phyloP scores from a whole-genome alignment of 2,888 invertebrate genomes.

The Meteorus colon region DNA sequence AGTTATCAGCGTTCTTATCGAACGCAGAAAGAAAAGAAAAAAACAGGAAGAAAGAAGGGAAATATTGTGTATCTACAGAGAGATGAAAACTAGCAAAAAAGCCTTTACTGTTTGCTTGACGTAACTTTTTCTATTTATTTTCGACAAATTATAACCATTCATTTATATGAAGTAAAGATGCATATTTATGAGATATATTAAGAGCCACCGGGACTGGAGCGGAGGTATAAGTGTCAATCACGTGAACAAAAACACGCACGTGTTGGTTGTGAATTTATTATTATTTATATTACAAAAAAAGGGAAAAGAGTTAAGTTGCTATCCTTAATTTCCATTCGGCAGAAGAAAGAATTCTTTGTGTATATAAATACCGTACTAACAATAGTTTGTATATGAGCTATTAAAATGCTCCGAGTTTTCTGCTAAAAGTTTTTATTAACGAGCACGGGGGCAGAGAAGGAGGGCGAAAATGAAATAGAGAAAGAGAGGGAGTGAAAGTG shows the following conservation, averaged over 20 bases:
- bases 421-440: slow-evolving; percentile 8
- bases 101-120: not conserved
- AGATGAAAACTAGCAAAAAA: not conserved
- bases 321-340: slow-evolving; percentile 34
- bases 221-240: slow-evolving; percentile 1
- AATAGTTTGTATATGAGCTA: slow-evolving; percentile 40
- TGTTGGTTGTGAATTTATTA: slow-evolving; percentile 70
- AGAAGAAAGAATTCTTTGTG: slow-evolving; percentile 50
- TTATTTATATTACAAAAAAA: slow-evolving; percentile 44
- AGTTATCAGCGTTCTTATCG: not conserved
- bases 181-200: not conserved
- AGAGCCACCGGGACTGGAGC: not conserved
- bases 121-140: slow-evolving; percentile 2
- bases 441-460: not conserved
- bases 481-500: not conserved
- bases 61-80: slow-evolving; percentile 2
- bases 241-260: slow-evolving; percentile 53
- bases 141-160: not conserved
- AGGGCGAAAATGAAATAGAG: not conserved
- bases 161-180: not conserved
- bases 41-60: not conserved
- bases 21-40: slow-evolving; percentile 1
- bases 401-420: not conserved
- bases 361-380: slow-evolving; percentile 57
- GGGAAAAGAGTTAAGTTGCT: slow-evolving; percentile 19